Base-by-base conservation (phyloP, 1,140 invertebrate genomes). In the Brachionus manjavacas region DNA sequence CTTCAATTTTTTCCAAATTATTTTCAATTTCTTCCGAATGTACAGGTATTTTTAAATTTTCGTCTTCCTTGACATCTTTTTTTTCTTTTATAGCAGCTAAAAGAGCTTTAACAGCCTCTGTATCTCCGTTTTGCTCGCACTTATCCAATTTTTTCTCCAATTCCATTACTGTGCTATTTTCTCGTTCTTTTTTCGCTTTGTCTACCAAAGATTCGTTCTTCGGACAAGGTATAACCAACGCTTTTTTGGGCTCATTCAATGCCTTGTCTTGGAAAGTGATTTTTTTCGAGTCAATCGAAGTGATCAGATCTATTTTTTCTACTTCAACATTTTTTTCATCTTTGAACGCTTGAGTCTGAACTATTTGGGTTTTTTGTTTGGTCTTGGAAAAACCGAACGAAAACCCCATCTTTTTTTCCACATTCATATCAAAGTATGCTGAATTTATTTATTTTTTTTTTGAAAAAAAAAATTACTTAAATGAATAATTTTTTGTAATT, bases 1-100 rank as follows among this genome's bases (percentile, higher is more conserved):
- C 88, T 74, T 86, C 87, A 52, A 88, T 86, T 86, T 88, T 68
- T 25, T 64, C 28, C 11, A 46, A 23, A 23, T 46, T 49, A 25
- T 20, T 35, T 0, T 81, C 16, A n/a, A 23, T 16, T 14, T 16
- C 3, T 14, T 80, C 14, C 4, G 28, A 16, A n/a, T 52, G 12
- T 1, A 64, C 39, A 25, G 79, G 79, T 41, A 81, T 81, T 39
- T 46, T 14, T 46, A 81, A 64, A 28, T 39, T 46, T 81, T 60
- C 52, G 20, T 81, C 79, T 25, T 81, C 41, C 66, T 81, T 68
- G 0, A n/a, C 35, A 39, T 81, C 79, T 41, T 81, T 68, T 81
- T 81, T 81, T 64, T 64, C 64, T 20, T 64, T 60, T 20, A 39
- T 35, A 1, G n/a, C 25, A 14, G 14, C 9, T 11, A 81, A 12